phyloP scores from a whole-genome alignment of 2,888 invertebrate species.

The Mimas tiliae region DNA sequence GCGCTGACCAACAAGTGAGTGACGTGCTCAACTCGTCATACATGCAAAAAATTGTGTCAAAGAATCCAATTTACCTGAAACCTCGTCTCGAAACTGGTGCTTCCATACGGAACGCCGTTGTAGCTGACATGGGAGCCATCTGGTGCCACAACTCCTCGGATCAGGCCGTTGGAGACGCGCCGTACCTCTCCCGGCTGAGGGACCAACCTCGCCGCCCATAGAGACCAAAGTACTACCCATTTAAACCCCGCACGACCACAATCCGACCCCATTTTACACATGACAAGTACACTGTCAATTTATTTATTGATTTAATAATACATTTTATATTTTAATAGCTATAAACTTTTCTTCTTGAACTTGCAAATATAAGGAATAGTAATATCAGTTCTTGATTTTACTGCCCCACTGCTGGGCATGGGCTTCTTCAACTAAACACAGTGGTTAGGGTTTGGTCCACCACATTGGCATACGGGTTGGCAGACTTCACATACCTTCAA shows the following conservation, averaged over 20 bases:
- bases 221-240: constrained; percentile 71
- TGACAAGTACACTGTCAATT: neutral
- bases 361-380: too few relatives aligned
- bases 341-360: too few relatives aligned
- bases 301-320: neutral
- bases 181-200: constrained; percentile 62
- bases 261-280: neutral
- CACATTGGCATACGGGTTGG: too few relatives aligned
- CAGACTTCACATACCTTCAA: too few relatives aligned
- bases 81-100: constrained; percentile 46
- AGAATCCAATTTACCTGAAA: constrained; percentile 56
- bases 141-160: constrained; percentile 57
- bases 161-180: constrained; percentile 54
- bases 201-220: constrained; percentile 67
- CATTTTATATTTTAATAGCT: too few relatives aligned
- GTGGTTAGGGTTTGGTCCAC: too few relatives aligned
- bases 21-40: too few relatives aligned
- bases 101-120: constrained; percentile 66
- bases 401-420: too few relatives aligned
- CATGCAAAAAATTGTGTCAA: too few relatives aligned
- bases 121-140: constrained; percentile 60
- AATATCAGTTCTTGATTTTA: too few relatives aligned
- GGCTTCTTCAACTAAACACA: too few relatives aligned
- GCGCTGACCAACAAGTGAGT: too few relatives aligned
- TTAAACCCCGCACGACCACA: constrained; percentile 41